Conservation (phyloP, 2,113 vertebrate genomes). For the Peromyscus polionotus region DNA sequence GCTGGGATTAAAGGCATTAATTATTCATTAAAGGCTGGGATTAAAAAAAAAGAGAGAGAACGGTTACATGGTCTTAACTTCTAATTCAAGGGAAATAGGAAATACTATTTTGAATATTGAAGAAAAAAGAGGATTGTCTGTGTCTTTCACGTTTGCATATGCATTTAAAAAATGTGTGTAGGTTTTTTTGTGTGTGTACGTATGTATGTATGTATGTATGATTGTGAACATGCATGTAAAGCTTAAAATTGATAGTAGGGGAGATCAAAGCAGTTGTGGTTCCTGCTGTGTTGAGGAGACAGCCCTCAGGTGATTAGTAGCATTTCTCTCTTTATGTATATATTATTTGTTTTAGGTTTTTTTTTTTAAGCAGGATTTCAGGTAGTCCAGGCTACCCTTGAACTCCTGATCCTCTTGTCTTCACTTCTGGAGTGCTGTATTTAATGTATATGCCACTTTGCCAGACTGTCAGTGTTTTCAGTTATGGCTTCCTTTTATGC, state of each 20-base stretch:
- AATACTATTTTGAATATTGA: not conserved
- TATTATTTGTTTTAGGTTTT: not conserved
- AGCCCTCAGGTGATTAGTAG: not conserved
- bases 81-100: not conserved
- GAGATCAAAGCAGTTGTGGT: not conserved
- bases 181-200: not conserved
- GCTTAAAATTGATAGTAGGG: not conserved
- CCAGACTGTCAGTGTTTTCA: not conserved
- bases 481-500: constrained; percentile 20
- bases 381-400: not conserved
- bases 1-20: too few species aligned
- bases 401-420: not conserved
- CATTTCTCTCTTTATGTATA: not conserved
- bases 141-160: not conserved
- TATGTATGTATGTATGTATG: too few species aligned
- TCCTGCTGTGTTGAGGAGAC: not conserved
- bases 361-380: not conserved
- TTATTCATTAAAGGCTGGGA: too few species aligned
- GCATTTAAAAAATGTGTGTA: not conserved
- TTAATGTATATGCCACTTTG: not conserved
- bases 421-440: not conserved
- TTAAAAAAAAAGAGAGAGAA: too few species aligned
- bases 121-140: not conserved
- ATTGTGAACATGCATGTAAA: not conserved
- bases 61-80: not conserved